Percentiles rank a stretch among this genome's conserved stretches.
These are phyloP conservation scores for Leucoraja ocellata DNA, from an alignment of 2,797 vertebrate genomes.

Conservation along the genomic window DNA sequence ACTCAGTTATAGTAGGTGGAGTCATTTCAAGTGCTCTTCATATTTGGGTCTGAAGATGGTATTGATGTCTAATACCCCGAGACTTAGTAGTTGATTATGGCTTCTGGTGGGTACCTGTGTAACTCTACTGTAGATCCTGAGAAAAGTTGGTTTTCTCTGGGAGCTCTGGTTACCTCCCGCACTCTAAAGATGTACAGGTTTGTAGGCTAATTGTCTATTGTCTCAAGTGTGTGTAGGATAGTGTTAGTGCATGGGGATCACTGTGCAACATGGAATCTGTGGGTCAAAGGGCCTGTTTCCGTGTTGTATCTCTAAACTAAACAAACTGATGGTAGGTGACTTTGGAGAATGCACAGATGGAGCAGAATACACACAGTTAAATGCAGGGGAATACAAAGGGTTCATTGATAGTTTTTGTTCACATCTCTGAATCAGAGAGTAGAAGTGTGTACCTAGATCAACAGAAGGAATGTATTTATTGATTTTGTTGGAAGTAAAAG, in stretches of 20 bases:
- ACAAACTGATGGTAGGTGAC: no score
- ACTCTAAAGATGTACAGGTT: no score
- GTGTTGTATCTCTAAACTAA: no score
- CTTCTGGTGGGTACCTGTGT: not conserved
- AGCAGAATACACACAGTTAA: not conserved
- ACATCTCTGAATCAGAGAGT: not conserved
- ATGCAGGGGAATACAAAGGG: not conserved
- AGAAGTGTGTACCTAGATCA: not conserved
- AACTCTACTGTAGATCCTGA: not conserved
- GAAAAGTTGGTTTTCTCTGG: not conserved
- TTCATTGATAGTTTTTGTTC: not conserved
- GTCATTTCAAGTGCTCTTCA: not conserved
- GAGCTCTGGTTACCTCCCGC: no score
- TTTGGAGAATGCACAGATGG: no score
- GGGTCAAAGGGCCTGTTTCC: no score
- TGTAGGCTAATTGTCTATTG: no score
- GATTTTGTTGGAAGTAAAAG: not conserved
- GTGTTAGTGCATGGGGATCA: no score
- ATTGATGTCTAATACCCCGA: not conserved
- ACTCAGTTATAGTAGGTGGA: not conserved
- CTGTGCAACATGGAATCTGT: no score
- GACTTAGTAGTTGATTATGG: not conserved
- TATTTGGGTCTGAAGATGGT: not conserved
- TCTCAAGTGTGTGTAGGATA: no score
- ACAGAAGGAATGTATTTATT: not conserved